Evolutionary conservation across 2,113 vertebrate genomes (phyloP).

Genomic region (Rhizomys pruinosus): DNA sequence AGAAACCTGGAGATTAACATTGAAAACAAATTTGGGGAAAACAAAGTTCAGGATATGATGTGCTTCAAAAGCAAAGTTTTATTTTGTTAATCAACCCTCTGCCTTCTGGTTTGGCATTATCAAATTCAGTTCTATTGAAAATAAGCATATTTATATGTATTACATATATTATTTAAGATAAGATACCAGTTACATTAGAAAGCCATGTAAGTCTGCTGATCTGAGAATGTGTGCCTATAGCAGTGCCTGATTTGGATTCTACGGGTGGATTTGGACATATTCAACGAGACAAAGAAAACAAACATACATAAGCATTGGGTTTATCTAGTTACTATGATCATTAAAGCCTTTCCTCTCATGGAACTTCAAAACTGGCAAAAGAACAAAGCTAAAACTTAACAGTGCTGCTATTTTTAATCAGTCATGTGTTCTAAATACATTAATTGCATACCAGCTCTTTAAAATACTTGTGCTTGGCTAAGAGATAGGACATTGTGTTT

Average conservation of each 20-base stretch:
- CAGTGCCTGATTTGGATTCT: background rate
- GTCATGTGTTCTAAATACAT: conserved; percentile 75
- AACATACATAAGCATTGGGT: conserved; percentile 48
- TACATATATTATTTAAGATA: background rate
- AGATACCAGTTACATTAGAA: conserved; percentile 16
- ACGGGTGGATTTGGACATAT: conserved; percentile 33
- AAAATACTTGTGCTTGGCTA: conserved; percentile 69
- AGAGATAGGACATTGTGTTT: conserved; percentile 64
- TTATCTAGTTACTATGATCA: conserved; percentile 69
- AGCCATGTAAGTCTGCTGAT: background rate
- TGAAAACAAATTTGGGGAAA: conserved; percentile 27
- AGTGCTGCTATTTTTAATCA: conserved; percentile 75
- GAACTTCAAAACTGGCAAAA: conserved; percentile 77
- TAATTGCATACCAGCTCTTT: conserved; percentile 75
- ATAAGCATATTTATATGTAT: background rate
- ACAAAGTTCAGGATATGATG: background rate
- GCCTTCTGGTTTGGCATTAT: conserved; percentile 24
- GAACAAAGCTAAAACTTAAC: conserved; percentile 77
- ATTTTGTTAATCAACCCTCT: conserved; percentile 22
- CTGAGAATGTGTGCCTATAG: background rate
- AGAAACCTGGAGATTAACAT: no score
- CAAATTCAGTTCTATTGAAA: conserved; percentile 31
- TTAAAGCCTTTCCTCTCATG: conserved; percentile 66
- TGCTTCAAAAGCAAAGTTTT: conserved; percentile 36
- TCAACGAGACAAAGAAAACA: conserved; percentile 55